Evolutionary conservation across 37 sponge, comb jelly and placozoan genomes (phyloP), one percentile per base, ranked within the genome.

Genomic region (Aplysina aerophoba): DNA sequence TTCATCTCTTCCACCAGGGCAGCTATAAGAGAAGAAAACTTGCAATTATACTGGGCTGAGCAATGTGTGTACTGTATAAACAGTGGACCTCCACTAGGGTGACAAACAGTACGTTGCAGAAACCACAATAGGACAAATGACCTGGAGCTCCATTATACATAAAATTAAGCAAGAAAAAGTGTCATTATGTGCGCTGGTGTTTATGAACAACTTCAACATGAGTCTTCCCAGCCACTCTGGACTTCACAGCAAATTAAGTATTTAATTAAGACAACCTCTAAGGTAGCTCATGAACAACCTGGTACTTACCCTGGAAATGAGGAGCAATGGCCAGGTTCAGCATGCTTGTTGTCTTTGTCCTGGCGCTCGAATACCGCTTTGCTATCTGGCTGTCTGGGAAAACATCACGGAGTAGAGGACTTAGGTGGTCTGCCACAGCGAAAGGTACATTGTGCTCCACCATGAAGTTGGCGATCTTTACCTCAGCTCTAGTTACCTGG

Each of bases 1-100:
- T 87, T 73, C 87, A 87, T 87, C n/a, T 67, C 72, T 40, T 87
- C 87, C 34, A 87, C 57, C 35, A 87, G 59, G 37, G 81, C 57
- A 55, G 81, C 81, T 80, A 68, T 17, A 24, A 80, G 59, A 80
- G 30, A 80, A 24, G 34, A 55, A 24, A 80, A 15, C n/a, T n/a
- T n/a, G n/a, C n/a, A n/a, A 22, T 50, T 35, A 30, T 15, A 22
- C 31, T 17, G 28, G 22, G 22, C 6, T 55, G 13, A 16, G 59
- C 12, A 34, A 68, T 58, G 59, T 58, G 17, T 58, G 59, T n/a
- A n/a, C n/a, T n/a, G n/a, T n/a, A n/a, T n/a, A n/a, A 58, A 58
- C 19, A 58, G 59, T 58, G 19, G 19, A 58, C 19, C 59, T 58
- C 59, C 19, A 19, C 19, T 58, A 58, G 59, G 59, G 59, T 58